Conservation (phyloP, 2,888 invertebrate genomes). For the Camptogramma bilineatum region DNA sequence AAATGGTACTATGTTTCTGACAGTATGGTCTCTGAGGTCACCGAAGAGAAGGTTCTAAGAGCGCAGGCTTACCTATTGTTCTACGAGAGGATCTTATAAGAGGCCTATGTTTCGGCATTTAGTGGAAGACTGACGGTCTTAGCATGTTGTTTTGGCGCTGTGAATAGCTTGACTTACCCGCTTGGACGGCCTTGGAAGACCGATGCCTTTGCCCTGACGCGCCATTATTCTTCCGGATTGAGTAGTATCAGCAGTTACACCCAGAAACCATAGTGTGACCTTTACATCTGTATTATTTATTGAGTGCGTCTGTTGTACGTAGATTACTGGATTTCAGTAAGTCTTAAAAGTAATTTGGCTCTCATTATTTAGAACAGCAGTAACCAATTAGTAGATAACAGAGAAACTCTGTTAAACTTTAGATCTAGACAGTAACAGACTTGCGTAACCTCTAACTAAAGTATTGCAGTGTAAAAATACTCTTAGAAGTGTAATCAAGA, state of each 20-base stretch:
- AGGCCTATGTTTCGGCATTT: constrained; percentile 69
- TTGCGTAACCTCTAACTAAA: constrained; percentile 18
- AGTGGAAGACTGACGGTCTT: constrained; percentile 72
- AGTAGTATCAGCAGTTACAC: constrained; percentile 9
- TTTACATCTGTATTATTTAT: constrained; percentile 1
- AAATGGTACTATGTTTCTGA: constrained; percentile 98
- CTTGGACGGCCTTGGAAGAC: constrained; percentile 22
- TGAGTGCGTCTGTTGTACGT: neutral
- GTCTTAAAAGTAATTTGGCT: neutral
- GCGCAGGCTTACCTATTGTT: constrained; percentile 98
- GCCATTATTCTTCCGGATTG: neutral
- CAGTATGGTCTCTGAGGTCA: constrained; percentile 92
- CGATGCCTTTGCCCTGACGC: constrained; percentile 3
- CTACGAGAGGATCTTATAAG: constrained; percentile 95
- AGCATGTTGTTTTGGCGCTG: constrained; percentile 51
- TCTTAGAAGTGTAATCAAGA: neutral
- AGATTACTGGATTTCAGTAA: neutral
- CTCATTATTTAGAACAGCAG: neutral
- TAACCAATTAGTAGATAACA: neutral
- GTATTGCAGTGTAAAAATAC: constrained; percentile 2
- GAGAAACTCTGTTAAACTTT: neutral
- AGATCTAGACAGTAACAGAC: neutral
- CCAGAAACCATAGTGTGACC: neutral
- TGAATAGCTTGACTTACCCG: constrained; percentile 60
- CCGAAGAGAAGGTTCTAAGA: constrained; percentile 91